These are phyloP conservation scores for Drosophila siamana DNA, from an alignment of 2,888 invertebrate genomes.

Conservation along the genomic window DNA sequence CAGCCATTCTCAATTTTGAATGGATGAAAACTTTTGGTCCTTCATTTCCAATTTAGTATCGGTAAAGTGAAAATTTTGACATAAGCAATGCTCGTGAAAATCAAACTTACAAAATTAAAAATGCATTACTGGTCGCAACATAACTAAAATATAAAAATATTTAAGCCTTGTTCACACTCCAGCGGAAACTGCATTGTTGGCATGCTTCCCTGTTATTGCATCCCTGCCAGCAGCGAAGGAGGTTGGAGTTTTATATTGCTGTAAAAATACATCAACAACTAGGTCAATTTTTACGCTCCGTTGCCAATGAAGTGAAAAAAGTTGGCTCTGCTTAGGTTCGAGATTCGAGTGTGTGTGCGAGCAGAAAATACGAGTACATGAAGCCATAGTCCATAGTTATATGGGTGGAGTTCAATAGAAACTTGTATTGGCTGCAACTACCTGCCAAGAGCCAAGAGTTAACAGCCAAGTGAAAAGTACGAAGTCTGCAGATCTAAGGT, in stretches of 20 bases:
- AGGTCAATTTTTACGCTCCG: slow-evolving; percentile 79
- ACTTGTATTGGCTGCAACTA: slow-evolving; percentile 24
- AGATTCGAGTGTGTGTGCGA: slow-evolving; percentile 16
- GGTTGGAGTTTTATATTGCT: slow-evolving; percentile 24
- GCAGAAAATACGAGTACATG: slow-evolving; percentile 5
- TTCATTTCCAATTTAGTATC: too few relatives aligned
- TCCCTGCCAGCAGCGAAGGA: slow-evolving; percentile 2
- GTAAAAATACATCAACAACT: slow-evolving; percentile 76
- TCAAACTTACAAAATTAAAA: neutral
- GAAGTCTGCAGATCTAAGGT: slow-evolving; percentile 47
- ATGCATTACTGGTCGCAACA: neutral
- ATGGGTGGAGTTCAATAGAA: slow-evolving; percentile 36
- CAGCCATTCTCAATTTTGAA: slow-evolving; percentile 47
- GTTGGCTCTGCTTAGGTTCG: slow-evolving; percentile 20
- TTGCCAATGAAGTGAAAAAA: slow-evolving; percentile 61
- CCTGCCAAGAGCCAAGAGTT: slow-evolving; percentile 24
- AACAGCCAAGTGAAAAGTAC: slow-evolving; percentile 2
- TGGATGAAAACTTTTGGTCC: slow-evolving; percentile 9
- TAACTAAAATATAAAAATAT: neutral
- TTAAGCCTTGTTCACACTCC: neutral
- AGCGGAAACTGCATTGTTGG: slow-evolving; percentile 16
- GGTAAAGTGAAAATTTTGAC: slow-evolving; percentile 11
- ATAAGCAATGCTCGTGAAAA: neutral
- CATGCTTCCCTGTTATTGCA: slow-evolving; percentile 2
- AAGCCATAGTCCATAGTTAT: slow-evolving; percentile 27